phyloP scores from a whole-genome alignment of 2,797 vertebrate genomes.

The Muscicapa striata region DNA sequence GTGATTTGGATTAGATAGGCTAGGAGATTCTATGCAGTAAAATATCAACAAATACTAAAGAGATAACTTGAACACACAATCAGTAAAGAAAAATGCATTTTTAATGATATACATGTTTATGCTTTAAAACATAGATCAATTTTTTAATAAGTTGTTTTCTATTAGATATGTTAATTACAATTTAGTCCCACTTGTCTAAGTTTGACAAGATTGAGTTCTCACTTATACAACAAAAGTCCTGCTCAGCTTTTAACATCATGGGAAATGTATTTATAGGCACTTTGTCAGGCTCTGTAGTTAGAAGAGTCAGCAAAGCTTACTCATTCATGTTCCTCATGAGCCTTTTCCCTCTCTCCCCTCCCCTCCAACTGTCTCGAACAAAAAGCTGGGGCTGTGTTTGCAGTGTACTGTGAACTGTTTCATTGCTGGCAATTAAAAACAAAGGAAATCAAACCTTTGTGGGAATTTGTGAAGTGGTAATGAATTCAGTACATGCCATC shows the following conservation, averaged over 20 bases:
- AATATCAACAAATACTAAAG: background rate
- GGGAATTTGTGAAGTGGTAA: conserved; percentile 37
- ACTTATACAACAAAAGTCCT: conserved; percentile 26
- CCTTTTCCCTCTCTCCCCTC: background rate
- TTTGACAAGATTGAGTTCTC: background rate
- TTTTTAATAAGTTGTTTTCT: background rate
- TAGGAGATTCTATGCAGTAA: background rate
- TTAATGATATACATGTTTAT: background rate
- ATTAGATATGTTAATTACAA: background rate
- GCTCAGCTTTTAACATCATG: conserved; percentile 27
- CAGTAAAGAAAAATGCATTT: background rate
- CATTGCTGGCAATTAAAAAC: conserved; percentile 50
- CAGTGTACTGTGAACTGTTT: conserved; percentile 40
- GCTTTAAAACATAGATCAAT: background rate
- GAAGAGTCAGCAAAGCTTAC: conserved; percentile 60
- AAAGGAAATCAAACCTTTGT: conserved; percentile 35
- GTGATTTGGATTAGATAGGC: background rate
- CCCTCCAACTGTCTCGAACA: conserved; percentile 29
- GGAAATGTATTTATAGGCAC: conserved; percentile 59
- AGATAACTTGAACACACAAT: background rate
- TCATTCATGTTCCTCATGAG: conserved; percentile 62
- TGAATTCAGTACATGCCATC: conserved; percentile 20
- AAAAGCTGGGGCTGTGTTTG: conserved; percentile 50
- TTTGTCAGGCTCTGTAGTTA: conserved; percentile 36
- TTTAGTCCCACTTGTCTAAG: background rate